These are phyloP conservation scores for Romanogobio albipinnatus DNA, from an alignment of 2,113 vertebrate species.

Conservation along the genomic window DNA sequence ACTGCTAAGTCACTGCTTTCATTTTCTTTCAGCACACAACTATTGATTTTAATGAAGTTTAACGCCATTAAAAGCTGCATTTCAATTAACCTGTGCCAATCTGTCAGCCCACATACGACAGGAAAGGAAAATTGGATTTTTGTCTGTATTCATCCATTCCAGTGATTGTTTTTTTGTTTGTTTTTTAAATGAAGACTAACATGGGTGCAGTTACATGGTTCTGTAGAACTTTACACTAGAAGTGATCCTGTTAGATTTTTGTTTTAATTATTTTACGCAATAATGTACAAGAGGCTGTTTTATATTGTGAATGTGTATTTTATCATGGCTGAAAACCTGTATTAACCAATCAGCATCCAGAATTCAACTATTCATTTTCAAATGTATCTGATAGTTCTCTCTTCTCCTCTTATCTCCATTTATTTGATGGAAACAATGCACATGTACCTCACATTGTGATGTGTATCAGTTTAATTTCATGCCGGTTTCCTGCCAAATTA, in stretches of 20 bases:
- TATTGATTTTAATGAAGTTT: constrained; percentile 48
- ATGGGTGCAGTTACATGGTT: not conserved
- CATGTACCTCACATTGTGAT: constrained; percentile 63
- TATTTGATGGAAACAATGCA: constrained; percentile 75
- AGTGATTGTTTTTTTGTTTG: not conserved
- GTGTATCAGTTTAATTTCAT: constrained; percentile 18
- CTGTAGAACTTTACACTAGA: not conserved
- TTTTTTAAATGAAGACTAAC: not conserved
- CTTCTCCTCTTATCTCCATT: constrained; percentile 23
- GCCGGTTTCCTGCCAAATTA: not conserved
- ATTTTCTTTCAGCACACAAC: constrained; percentile 28
- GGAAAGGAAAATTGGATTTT: constrained; percentile 12
- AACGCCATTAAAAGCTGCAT: constrained; percentile 31
- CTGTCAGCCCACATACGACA: constrained; percentile 22
- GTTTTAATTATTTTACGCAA: not conserved
- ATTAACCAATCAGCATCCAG: not conserved
- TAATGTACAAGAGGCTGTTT: not conserved
- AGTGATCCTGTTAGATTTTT: not conserved
- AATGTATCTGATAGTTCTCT: not conserved
- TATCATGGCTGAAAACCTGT: not conserved
- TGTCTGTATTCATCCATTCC: not conserved
- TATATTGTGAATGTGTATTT: constrained; percentile 3
- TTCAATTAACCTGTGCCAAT: constrained; percentile 26
- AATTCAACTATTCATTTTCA: not conserved
- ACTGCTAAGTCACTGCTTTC: constrained; percentile 15